Percentiles rank a stretch among this genome's conserved stretches.
Evolutionary conservation across 64 coral and sea anemone genomes (phyloP).

Genomic region (Montipora efflorescens): DNA sequence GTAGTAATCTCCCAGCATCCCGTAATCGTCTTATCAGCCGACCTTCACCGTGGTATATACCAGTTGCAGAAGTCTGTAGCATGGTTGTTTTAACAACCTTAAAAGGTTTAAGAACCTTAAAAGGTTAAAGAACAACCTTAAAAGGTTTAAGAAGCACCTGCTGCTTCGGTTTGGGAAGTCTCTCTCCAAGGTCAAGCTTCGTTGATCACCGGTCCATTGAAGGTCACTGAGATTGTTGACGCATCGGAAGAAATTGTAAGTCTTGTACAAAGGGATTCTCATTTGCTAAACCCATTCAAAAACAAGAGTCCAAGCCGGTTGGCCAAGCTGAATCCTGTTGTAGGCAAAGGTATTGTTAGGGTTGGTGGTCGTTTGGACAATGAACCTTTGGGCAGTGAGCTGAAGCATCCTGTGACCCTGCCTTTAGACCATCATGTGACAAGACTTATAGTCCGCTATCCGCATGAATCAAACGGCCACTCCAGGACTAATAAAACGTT

Average conservation of each 20-base stretch:
- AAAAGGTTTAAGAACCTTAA: too few species aligned
- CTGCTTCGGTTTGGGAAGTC: slow-evolving; percentile 3
- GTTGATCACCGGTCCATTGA: background rate
- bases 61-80: slow-evolving; percentile 42
- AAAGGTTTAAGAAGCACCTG: slow-evolving; percentile 48
- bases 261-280: slow-evolving; percentile 15
- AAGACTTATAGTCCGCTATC: background rate
- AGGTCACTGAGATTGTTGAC: slow-evolving; percentile 17
- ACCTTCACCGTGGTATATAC: slow-evolving; percentile 48
- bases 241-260: slow-evolving; percentile 42
- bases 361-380: slow-evolving; percentile 48
- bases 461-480: slow-evolving; percentile 9
- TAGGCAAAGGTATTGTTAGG: slow-evolving; percentile 33
- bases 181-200: background rate
- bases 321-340: background rate
- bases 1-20: too few species aligned
- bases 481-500: slow-evolving; percentile 43
- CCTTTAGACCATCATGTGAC: slow-evolving; percentile 60
- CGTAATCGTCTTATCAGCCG: background rate
- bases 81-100: too few species aligned
- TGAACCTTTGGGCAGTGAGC: background rate
- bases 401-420: slow-evolving; percentile 54
- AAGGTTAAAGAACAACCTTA: too few species aligned
- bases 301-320: background rate
- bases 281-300: background rate